Conservation (phyloP, 23 tunicate species). For the Styela plicata region DNA sequence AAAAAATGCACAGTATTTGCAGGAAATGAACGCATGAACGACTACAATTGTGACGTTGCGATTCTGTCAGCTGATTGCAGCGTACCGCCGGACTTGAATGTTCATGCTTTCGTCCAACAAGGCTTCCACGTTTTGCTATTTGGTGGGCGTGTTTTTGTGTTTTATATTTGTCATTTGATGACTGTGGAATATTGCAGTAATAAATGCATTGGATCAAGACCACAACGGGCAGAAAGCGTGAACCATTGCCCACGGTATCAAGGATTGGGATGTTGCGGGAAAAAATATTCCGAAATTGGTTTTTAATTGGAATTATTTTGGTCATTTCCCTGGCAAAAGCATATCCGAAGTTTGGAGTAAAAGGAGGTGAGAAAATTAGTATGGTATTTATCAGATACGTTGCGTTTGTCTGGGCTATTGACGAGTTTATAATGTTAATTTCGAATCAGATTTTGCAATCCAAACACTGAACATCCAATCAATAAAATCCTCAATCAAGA, state of each 20-base stretch:
- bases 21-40: neutral
- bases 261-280: slow-evolving; percentile 13
- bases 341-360: slow-evolving; percentile 75
- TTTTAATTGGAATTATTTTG: slow-evolving; percentile 81
- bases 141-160: neutral
- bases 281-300: slow-evolving; percentile 74
- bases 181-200: neutral
- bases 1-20: no score
- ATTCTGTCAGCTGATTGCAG: neutral
- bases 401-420: no score
- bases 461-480: no score
- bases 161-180: neutral
- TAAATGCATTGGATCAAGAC: slow-evolving; percentile 5
- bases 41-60: neutral
- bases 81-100: neutral
- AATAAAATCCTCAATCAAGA: no score
- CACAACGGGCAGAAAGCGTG: neutral
- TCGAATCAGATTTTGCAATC: no score
- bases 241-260: neutral
- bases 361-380: slow-evolving; percentile 75
- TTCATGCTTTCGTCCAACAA: neutral
- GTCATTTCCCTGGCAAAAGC: slow-evolving; percentile 78
- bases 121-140: no score
- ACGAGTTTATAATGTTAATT: no score
- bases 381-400: no score